These are phyloP conservation scores for Apamea anceps DNA, from an alignment of 2,888 invertebrate genomes.

Conservation along the genomic window DNA sequence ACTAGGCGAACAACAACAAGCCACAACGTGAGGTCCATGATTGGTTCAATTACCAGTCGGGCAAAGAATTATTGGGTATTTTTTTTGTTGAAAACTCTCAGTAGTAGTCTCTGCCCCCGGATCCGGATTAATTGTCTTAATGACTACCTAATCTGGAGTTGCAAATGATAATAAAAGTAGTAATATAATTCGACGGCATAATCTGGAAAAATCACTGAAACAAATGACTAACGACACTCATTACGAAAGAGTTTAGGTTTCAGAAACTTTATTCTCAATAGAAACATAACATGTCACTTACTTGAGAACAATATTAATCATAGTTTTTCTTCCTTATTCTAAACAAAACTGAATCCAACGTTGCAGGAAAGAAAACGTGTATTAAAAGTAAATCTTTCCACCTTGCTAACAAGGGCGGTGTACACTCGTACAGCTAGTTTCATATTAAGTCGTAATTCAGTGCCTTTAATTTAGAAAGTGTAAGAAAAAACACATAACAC, in stretches of 20 bases:
- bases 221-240: not conserved
- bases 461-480: slow-evolving; percentile 68
- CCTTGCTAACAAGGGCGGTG: slow-evolving; percentile 10
- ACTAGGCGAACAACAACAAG: not conserved
- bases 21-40: not conserved
- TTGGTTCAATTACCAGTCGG: not conserved
- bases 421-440: slow-evolving; percentile 65
- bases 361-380: not conserved
- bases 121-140: not conserved
- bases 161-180: not conserved
- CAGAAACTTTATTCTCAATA: too few relatives aligned
- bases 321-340: not conserved
- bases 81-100: not conserved
- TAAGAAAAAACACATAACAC: slow-evolving; percentile 44
- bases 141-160: not conserved
- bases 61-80: not conserved
- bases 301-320: too few relatives aligned
- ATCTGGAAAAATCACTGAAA: not conserved
- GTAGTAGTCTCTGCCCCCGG: not conserved
- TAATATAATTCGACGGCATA: not conserved
- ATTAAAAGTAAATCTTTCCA: slow-evolving; percentile 15
- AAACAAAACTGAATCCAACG: not conserved
- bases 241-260: not conserved
- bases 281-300: too few relatives aligned
- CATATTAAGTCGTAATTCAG: slow-evolving; percentile 68